Evolutionary conservation across 2,888 invertebrate species (phyloP), one percentile per base, ranked within the genome.

Genomic region (Acanthopleura granulata): DNA sequence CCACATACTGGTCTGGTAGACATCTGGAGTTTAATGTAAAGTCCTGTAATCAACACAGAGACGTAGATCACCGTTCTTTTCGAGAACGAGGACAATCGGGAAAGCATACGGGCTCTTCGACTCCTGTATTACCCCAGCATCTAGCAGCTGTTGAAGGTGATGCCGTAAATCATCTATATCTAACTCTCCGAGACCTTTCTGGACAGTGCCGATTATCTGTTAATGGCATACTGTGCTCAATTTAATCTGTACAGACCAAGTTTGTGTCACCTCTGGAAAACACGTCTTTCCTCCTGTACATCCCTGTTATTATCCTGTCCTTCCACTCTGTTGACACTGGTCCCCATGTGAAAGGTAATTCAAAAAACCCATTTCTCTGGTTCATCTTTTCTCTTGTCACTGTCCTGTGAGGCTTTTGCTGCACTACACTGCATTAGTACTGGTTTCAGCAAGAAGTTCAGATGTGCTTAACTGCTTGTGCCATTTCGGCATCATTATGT

Each of bases 1-100:
- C 66, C 12, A 14, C n/a, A 62, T 62, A 62, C 27, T 62, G 66
- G 27, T 62, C 66, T 12, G 66, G n/a, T 14, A 62, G n/a, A 62
- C 22, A 15, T 15, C 66, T 14, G n/a, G 22, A 22, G n/a, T 62
- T 62, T 22, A 62, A 62, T 22, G 66, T 62, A n/a, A n/a, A n/a
- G n/a, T n/a, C 14, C 27, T 18, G n/a, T 62, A 62, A 22, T 62
- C 66, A 14, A 62, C 27, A 62, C 66, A 62, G 12, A 62, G 66
- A 22, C 66, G 66, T 62, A 22, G n/a, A 18, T 62, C 66, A 15
- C 22, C 22, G 27, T 18, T 22, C 66, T 62, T 62, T 22, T 62
- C n/a, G 22, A 12, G 27, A 14, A 62, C 66, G 14, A 62, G 22
- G n/a, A 62, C 66, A 15, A 62, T 62, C 12, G 66, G 66, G 22